Conservation (phyloP, 2,888 invertebrate species). For the Plagodis pulveraria region DNA sequence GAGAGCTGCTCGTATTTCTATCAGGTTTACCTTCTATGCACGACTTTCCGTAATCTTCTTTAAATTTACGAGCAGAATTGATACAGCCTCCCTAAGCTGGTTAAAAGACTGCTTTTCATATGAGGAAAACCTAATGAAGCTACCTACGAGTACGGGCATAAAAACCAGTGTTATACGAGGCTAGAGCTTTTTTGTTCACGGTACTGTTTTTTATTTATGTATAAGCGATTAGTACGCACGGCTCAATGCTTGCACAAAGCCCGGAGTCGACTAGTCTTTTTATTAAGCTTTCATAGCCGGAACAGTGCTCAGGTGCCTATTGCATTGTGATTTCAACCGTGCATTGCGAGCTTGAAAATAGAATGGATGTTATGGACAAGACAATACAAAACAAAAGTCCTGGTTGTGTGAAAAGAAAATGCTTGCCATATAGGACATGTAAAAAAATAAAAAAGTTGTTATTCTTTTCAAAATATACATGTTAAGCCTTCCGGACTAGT, state of each 20-base stretch:
- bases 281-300: slow-evolving; percentile 46
- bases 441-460: too few species aligned
- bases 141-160: slow-evolving; percentile 5
- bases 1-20: slow-evolving; percentile 2
- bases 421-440: too few species aligned
- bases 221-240: slow-evolving; percentile 64
- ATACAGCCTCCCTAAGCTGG: neutral
- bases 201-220: slow-evolving; percentile 53
- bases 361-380: slow-evolving; percentile 21
- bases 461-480: too few species aligned
- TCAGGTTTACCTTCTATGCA: slow-evolving; percentile 7
- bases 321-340: slow-evolving; percentile 59
- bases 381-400: slow-evolving; percentile 13
- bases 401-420: neutral
- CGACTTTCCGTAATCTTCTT: slow-evolving; percentile 18
- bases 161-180: slow-evolving; percentile 8
- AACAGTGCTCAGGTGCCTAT: slow-evolving; percentile 23
- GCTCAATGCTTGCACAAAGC: slow-evolving; percentile 70
- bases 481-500: too few species aligned
- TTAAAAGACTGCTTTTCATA: slow-evolving; percentile 17
- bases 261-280: slow-evolving; percentile 53
- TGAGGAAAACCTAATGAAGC: slow-evolving; percentile 22
- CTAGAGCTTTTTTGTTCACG: slow-evolving; percentile 2
- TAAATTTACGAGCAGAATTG: slow-evolving; percentile 16
- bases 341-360: slow-evolving; percentile 47